phyloP scores from a whole-genome alignment of 2,113 vertebrate genomes.

The Stigmatopora argus region DNA sequence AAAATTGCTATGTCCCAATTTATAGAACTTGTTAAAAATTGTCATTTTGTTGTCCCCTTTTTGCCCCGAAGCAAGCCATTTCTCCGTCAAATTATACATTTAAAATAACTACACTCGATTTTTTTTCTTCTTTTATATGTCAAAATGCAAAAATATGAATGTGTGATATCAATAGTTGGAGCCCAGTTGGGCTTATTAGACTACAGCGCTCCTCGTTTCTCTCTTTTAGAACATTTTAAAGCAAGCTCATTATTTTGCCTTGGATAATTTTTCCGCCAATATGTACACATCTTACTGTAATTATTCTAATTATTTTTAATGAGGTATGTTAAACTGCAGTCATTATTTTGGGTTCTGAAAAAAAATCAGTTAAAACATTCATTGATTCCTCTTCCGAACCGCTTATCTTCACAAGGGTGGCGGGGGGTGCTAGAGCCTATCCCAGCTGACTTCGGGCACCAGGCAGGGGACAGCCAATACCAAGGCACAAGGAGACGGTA shows the following conservation, averaged over 20 bases:
- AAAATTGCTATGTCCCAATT: slow-evolving; percentile 20
- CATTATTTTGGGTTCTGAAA: neutral
- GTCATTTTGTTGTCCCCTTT: neutral
- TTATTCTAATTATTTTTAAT: neutral
- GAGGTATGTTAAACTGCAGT: neutral
- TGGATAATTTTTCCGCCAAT: neutral
- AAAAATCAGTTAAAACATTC: neutral
- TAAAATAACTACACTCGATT: neutral
- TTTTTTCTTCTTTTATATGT: neutral
- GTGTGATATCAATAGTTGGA: neutral
- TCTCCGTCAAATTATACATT: neutral
- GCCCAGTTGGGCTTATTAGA: neutral
- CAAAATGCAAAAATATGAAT: neutral
- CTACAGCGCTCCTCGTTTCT: neutral
- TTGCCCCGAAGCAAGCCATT: neutral
- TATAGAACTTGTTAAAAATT: slow-evolving; percentile 19
- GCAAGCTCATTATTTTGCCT: slow-evolving; percentile 1
- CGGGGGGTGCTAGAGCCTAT: no score
- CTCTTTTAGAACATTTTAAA: neutral
- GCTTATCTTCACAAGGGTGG: no score
- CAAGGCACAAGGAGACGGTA: no score
- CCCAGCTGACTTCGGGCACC: no score
- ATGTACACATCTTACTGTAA: neutral
- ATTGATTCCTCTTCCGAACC: no score
- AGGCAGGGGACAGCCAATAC: no score